Evolutionary conservation across 2,113 vertebrate genomes (phyloP).

Genomic region (Pyrgilauda ruficollis): DNA sequence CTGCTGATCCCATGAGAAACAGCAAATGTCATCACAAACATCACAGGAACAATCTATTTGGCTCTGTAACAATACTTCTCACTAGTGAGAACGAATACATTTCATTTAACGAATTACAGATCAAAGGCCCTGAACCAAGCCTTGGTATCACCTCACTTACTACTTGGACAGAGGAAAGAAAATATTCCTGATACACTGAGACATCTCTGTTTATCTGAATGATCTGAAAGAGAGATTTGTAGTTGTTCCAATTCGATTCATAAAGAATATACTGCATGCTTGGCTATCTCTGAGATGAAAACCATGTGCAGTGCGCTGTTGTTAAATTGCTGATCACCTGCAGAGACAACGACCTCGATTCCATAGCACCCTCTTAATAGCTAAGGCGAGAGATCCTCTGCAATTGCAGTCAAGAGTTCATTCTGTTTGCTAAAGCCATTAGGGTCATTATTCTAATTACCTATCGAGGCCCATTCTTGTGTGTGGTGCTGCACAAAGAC

Average conservation of each 20-base stretch:
- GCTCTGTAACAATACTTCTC: background rate
- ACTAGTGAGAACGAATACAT: background rate
- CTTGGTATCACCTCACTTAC: background rate
- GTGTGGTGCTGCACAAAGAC: slow-evolving; percentile 45
- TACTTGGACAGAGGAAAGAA: background rate
- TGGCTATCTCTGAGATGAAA: background rate
- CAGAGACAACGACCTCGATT: slow-evolving; percentile 19
- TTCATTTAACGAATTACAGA: slow-evolving; percentile 7
- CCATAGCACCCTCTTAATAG: background rate
- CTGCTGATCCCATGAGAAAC: background rate
- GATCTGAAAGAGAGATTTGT: background rate
- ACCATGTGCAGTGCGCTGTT: background rate
- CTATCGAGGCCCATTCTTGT: background rate
- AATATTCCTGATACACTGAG: background rate
- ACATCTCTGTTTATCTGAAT: background rate
- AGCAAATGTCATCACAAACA: background rate
- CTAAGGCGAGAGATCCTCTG: background rate
- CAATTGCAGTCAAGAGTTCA: background rate
- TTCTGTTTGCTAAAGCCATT: slow-evolving; percentile 45
- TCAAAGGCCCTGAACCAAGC: background rate
- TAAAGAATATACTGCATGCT: background rate
- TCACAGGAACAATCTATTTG: background rate
- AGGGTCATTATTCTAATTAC: slow-evolving; percentile 28
- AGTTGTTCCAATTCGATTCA: background rate
- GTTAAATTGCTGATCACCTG: slow-evolving; percentile 36